Base-by-base conservation (phyloP, 92 coral and sea anemone species). In the Epizoanthus stellaris region DNA sequence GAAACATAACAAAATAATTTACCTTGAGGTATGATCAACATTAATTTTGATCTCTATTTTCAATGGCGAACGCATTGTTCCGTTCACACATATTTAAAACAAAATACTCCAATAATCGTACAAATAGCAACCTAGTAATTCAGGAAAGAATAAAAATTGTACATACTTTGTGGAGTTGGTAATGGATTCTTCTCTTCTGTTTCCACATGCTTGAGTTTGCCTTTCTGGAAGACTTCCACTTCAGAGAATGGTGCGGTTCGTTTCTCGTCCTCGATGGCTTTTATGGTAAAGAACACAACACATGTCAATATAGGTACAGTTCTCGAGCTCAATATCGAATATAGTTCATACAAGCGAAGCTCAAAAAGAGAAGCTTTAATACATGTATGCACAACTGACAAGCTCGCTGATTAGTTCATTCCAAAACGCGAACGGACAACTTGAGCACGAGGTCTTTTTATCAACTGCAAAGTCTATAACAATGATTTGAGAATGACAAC, bases 211-310 rank as follows among this genome's bases (percentile, higher is more conserved):
- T 97, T 90, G 66, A 97, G 89, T 65, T 91, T 81, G n/a, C 83
- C 65, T 83, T 95, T 97, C 73, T 97, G 94, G 85, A 95, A 97
- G 38, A 97, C 98, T 85, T 97, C 96, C 58, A 97, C 99, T 23
- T 94, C 97, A 10, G 95, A 93, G 76, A 97, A 95, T 45, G 99
- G 99, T 67, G 96, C 96, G 5, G 98, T 93, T 62, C 95, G 87
- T n/a, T 97, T 95, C 86, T 97, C 99, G 15, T 97, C 99, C 38
- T 86, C 93, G 76, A 97, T 97, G 36, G 93, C 99, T 97, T 62
- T 17, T 75, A 72, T 62, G 80, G 89, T 64, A 88, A 73, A 83
- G 57, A 84, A 36, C 39, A 66, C 23, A 70, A 72, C 23, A 23
- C 5, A 15, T 63, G 60, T 73, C 34, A 89, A 86, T 64, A 53